These are phyloP conservation scores for Nycteola revayana DNA, from an alignment of 2,888 invertebrate genomes.

Conservation along the genomic window DNA sequence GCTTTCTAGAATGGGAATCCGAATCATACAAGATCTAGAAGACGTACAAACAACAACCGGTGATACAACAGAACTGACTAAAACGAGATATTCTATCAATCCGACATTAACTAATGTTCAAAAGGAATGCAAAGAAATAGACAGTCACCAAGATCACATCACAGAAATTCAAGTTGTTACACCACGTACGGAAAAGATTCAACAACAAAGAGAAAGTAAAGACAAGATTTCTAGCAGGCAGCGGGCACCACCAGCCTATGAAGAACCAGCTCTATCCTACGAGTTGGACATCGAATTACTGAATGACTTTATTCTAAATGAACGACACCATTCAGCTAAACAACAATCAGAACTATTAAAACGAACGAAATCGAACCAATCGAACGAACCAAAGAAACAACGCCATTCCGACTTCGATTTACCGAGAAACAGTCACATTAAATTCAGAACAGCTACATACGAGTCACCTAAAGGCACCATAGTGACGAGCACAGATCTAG, in stretches of 20 bases:
- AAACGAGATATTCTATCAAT: constrained; percentile 71
- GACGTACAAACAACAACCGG: constrained; percentile 56
- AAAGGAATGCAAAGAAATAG: constrained; percentile 49
- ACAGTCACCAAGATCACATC: constrained; percentile 80
- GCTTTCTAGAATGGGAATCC: constrained; percentile 65
- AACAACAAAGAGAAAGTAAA: constrained; percentile 49
- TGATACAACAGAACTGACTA: constrained; percentile 61
- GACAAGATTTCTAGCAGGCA: constrained; percentile 68
- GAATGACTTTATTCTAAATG: constrained; percentile 75
- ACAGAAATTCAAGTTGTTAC: constrained; percentile 88
- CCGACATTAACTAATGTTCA: constrained; percentile 66
- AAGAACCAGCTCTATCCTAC: constrained; percentile 63
- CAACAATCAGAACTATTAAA: constrained; percentile 61
- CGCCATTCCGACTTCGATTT: constrained; percentile 77
- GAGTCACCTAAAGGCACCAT: constrained; percentile 82
- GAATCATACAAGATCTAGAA: constrained; percentile 67
- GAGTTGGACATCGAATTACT: constrained; percentile 70
- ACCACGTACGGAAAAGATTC: constrained; percentile 64
- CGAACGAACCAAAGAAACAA: constrained; percentile 74
- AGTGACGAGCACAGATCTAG: constrained; percentile 74
- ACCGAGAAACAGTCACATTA: constrained; percentile 81
- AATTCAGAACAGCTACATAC: constrained; percentile 84
- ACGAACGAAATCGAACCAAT: constrained; percentile 61
- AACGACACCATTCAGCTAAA: constrained; percentile 67
- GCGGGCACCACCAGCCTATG: constrained; percentile 52